Percentiles rank a stretch among this genome's conserved stretches.
Evolutionary conservation across 2,888 invertebrate genomes (phyloP).

Genomic region (Eulithis prunata): DNA sequence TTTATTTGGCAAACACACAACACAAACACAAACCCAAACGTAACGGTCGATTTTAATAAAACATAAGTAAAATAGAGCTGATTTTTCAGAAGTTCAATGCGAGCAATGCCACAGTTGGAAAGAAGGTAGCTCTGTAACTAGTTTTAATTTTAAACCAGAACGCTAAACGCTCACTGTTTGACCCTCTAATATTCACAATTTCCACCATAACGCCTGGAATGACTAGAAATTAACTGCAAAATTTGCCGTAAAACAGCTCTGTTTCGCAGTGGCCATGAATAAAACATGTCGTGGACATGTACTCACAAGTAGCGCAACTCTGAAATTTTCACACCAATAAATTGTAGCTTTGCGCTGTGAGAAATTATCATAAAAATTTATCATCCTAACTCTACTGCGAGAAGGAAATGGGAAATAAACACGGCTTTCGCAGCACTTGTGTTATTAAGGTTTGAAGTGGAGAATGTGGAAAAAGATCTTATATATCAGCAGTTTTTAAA

Average conservation of each 20-base stretch:
- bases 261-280: constrained; percentile 49
- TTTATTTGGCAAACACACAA: no score
- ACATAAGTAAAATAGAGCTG: no score
- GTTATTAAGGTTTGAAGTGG: no score
- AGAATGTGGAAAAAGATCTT: no score
- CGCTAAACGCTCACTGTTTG: constrained; percentile 7
- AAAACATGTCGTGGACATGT: constrained; percentile 48
- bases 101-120: no score
- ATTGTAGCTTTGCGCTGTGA: constrained; percentile 35
- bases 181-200: constrained; percentile 21
- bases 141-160: not conserved
- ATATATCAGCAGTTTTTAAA: no score
- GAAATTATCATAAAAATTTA: constrained; percentile 35
- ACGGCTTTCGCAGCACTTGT: not conserved
- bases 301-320: constrained; percentile 38
- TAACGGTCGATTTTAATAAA: no score
- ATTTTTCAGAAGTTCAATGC: no score
- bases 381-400: constrained; percentile 28
- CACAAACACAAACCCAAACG: no score
- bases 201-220: constrained; percentile 41
- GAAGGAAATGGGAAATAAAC: constrained; percentile 30
- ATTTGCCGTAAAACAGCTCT: constrained; percentile 33
- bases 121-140: no score
- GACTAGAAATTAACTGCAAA: constrained; percentile 58
- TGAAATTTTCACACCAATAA: constrained; percentile 39